A percentile compares a stretch with the other conserved stretches of the same genome.
Evolutionary conservation across 2,888 invertebrate species (phyloP).

Genomic region (Axea sp.): DNA sequence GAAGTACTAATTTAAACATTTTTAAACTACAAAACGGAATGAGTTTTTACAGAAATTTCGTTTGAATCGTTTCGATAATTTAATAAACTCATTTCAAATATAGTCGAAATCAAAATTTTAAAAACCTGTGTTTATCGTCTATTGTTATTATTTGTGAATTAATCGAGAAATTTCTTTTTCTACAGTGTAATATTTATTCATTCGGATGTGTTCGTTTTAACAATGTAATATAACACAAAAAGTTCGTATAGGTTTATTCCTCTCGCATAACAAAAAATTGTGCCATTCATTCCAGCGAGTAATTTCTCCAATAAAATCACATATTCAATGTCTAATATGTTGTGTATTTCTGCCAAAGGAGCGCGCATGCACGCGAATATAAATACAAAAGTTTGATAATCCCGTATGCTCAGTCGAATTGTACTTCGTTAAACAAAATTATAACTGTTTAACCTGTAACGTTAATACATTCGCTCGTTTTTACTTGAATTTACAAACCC

Average conservation of each 20-base stretch:
- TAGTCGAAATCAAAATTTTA: too few species aligned
- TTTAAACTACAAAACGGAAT: too few species aligned
- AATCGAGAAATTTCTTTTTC: too few species aligned
- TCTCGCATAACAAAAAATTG: slow-evolving; percentile 14
- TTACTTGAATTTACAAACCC: slow-evolving; percentile 19
- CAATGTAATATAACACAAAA: slow-evolving; percentile 4
- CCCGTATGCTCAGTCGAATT: slow-evolving; percentile 1
- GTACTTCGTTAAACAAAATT: slow-evolving; percentile 4
- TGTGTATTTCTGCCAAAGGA: slow-evolving; percentile 15
- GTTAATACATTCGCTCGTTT: slow-evolving; percentile 18
- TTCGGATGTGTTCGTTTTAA: slow-evolving; percentile 1
- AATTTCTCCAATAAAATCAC: slow-evolving; percentile 39
- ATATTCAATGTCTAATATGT: slow-evolving; percentile 10
- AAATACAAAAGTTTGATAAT: slow-evolving; percentile 32
- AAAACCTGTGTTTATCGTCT: too few species aligned
- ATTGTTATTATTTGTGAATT: too few species aligned
- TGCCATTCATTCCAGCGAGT: slow-evolving; percentile 36
- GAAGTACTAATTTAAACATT: too few species aligned
- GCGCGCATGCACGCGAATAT: slow-evolving; percentile 1
- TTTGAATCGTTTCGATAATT: too few species aligned
- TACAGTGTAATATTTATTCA: neutral
- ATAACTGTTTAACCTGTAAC: slow-evolving; percentile 14
- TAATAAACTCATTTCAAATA: too few species aligned
- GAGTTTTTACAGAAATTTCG: too few species aligned
- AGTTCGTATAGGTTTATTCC: slow-evolving; percentile 15